Base-by-base conservation (phyloP, 2,888 invertebrate species). In the Temnothorax rugatulus region DNA sequence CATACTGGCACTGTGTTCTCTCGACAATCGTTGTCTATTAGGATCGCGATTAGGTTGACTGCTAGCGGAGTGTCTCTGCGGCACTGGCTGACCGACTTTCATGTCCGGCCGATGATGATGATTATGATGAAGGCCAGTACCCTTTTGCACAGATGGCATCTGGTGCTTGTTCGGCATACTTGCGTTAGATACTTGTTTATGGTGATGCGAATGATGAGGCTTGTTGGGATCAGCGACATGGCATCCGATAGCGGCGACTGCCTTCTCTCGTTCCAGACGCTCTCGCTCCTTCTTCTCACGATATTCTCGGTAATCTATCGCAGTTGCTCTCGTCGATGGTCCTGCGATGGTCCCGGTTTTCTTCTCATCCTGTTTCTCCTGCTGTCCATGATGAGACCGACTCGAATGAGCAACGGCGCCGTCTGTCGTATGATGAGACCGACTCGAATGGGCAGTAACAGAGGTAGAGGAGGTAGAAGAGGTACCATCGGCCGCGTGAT, bases 211-310 rank as follows among this genome's bases (percentile, higher is more conserved):
- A 82, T 93, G 92, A 76, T 92, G 93, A 2, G 64, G 13, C 64
- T 93, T 93, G 61, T 91, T 91, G 29, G 91, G 88, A 54, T 91
- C 93, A 11, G 86, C 50, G 25, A 83, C 59, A 18, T 91, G 90
- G 9, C 34, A 13, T 2, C 57, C 68, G 15, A 87, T 77, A 29
- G 90, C 41, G n/a, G 85, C 87, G 93, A 94, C 89, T 4, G 90
- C 86, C 85, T 96, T 94, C 82, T 96, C 96, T 2, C 96, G 92
- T 83, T 96, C 96, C 86, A 96, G 95, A 47, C 96, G 95, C 90
- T 97, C 97, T n/a, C 96, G 95, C 64, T 96, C 96, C 69, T 96
- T 95, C 92, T 97, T 96, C 92, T 97, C 97, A 34, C 96, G 95
- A 93, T 97, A 97, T 13, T 96, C 95, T 82, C 96, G 96, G 90